Percentiles rank a stretch among this genome's conserved stretches.
Conservation (phyloP, 2,888 invertebrate genomes). For the Pharmacophagus antenor region DNA sequence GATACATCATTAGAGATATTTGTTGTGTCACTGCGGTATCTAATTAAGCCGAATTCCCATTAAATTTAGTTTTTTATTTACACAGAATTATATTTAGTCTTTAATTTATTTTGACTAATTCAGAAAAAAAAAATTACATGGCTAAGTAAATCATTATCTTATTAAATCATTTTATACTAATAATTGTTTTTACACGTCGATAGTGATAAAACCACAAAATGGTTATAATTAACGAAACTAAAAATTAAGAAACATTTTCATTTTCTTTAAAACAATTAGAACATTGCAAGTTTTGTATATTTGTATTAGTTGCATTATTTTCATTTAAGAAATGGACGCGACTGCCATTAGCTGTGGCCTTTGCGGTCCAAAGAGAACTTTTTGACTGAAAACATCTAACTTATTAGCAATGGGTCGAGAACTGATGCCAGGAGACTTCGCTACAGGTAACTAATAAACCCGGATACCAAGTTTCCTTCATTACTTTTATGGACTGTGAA, state of each 20-base stretch:
- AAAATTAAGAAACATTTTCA: neutral
- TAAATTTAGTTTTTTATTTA: too few species aligned
- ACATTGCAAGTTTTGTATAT: neutral
- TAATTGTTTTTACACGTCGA: too few species aligned
- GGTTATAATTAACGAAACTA: too few species aligned
- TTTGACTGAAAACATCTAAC: conserved; percentile 64
- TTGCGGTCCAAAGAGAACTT: conserved; percentile 69
- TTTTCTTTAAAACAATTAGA: neutral
- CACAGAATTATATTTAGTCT: too few species aligned
- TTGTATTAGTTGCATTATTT: neutral
- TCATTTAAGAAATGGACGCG: conserved; percentile 36
- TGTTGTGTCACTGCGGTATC: too few species aligned
- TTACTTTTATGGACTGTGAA: neutral
- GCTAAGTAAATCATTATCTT: too few species aligned
- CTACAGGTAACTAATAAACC: conserved; percentile 21
- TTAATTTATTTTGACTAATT: too few species aligned
- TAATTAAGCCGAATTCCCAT: too few species aligned
- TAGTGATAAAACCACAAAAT: too few species aligned
- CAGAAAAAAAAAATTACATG: too few species aligned
- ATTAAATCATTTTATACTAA: too few species aligned
- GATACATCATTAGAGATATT: too few species aligned
- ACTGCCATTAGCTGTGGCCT: conserved; percentile 48
- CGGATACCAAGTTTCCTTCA: conserved; percentile 15
- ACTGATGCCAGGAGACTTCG: conserved; percentile 12
- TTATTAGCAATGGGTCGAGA: conserved; percentile 58